Conservation (phyloP, 1,140 invertebrate genomes). For the Zaprionus gabonicus region DNA sequence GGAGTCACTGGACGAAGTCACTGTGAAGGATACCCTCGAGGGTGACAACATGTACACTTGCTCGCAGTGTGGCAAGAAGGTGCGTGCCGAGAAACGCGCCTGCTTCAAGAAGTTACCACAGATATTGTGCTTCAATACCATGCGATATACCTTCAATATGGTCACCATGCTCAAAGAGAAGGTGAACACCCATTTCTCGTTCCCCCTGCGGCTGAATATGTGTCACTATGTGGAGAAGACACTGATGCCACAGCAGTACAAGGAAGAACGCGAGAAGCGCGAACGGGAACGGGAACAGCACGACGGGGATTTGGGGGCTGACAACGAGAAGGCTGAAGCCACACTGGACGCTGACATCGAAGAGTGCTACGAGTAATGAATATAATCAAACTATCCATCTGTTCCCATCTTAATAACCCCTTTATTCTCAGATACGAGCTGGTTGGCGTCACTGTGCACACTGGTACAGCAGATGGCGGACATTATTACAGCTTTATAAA, state of each 20-base stretch:
- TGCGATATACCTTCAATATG: slow-evolving; percentile 99
- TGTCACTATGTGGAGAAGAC: slow-evolving; percentile 97
- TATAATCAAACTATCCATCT: background rate
- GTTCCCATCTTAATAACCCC: background rate
- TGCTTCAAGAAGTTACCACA: slow-evolving; percentile 97
- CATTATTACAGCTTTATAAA: slow-evolving; percentile 99
- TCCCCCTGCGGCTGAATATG: slow-evolving; percentile 96
- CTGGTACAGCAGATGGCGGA: slow-evolving; percentile 97
- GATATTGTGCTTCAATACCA: slow-evolving; percentile 98
- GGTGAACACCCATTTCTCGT: slow-evolving; percentile 99
- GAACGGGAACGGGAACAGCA: slow-evolving; percentile 40
- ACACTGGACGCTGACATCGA: slow-evolving; percentile 70
- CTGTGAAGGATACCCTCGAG: slow-evolving; percentile 97
- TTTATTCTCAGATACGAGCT: slow-evolving; percentile 92
- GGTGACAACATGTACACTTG: slow-evolving; percentile 99
- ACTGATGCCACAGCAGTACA: slow-evolving; percentile 94
- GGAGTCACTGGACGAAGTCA: slow-evolving; percentile 97
- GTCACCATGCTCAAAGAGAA: slow-evolving; percentile 98
- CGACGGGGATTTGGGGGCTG: slow-evolving; percentile 42
- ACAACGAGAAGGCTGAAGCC: slow-evolving; percentile 70
- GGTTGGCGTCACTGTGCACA: slow-evolving; percentile 98
- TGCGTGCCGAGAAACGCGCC: slow-evolving; percentile 96
- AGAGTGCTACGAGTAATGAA: slow-evolving; percentile 74
- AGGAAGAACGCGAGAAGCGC: slow-evolving; percentile 85
- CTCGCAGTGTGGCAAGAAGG: slow-evolving; percentile 97